These are phyloP conservation scores for Resseliella maxima DNA, from an alignment of 2,888 invertebrate species.

Conservation along the genomic window DNA sequence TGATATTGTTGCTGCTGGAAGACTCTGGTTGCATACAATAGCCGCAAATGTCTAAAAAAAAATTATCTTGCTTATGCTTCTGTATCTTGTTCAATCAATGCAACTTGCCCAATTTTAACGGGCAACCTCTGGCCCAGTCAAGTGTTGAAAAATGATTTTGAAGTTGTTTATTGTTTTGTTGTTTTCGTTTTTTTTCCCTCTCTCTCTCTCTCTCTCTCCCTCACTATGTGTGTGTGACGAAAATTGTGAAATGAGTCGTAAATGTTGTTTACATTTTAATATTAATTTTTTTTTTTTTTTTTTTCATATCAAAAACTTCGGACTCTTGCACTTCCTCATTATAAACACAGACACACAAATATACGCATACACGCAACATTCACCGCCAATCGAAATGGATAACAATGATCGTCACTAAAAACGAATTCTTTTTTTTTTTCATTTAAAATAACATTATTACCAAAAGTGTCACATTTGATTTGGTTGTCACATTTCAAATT, in stretches of 20 bases:
- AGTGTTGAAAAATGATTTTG: constrained; percentile 36
- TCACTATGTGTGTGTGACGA: no score
- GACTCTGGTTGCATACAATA: no score
- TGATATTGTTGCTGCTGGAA: no score
- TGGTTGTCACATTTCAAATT: neutral
- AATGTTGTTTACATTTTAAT: constrained; percentile 18
- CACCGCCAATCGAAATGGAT: neutral
- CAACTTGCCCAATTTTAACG: neutral
- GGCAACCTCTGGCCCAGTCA: constrained; percentile 23
- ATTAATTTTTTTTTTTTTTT: neutral
- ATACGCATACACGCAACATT: no score
- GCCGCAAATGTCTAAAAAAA: constrained; percentile 15
- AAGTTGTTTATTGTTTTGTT: neutral
- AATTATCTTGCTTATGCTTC: constrained; percentile 6
- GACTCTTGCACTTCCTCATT: neutral
- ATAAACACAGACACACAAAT: no score
- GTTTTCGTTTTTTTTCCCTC: neutral
- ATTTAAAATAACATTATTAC: neutral
- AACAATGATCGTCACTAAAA: neutral
- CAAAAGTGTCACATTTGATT: neutral
- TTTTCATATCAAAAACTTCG: neutral
- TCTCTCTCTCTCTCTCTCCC: no score
- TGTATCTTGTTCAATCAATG: neutral
- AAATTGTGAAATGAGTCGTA: neutral
- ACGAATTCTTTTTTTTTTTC: neutral